Conservation (phyloP, 2,113 vertebrate species). For the Odontesthes bonariensis region DNA sequence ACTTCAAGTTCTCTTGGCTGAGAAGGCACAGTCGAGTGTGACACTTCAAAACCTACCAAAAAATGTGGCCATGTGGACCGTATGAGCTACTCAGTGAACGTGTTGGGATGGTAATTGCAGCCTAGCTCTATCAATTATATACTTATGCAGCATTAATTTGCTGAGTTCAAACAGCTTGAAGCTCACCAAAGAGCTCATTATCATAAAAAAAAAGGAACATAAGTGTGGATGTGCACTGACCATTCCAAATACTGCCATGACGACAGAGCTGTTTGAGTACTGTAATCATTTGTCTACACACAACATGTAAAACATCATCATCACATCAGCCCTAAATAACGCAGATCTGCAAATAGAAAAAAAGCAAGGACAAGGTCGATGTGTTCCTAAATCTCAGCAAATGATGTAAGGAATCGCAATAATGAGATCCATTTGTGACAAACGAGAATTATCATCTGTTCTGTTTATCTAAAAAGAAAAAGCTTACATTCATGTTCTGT, state of each 20-base stretch:
- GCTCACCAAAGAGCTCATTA: neutral
- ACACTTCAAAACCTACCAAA: slow-evolving; percentile 4
- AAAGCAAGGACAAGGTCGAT: neutral
- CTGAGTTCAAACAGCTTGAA: neutral
- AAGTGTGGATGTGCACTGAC: neutral
- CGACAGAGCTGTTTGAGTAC: neutral
- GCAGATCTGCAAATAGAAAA: neutral
- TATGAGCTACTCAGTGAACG: neutral
- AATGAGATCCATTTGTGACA: neutral
- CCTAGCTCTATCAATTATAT: slow-evolving; percentile 7
- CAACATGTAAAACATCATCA: neutral
- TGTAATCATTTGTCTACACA: neutral
- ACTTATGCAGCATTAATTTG: neutral
- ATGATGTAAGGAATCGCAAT: neutral
- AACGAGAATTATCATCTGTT: neutral
- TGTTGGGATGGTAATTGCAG: slow-evolving; percentile 11
- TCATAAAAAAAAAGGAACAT: neutral
- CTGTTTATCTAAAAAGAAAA: neutral
- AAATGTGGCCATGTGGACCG: neutral
- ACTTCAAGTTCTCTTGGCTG: slow-evolving; percentile 13
- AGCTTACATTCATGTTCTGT: neutral
- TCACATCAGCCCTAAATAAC: neutral
- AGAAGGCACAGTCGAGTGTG: neutral
- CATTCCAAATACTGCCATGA: neutral
- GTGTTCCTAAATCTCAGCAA: neutral